Percentiles rank a stretch among this genome's conserved stretches.
Evolutionary conservation across 2,888 invertebrate genomes (phyloP).

Genomic region (Drosophila mimica): DNA sequence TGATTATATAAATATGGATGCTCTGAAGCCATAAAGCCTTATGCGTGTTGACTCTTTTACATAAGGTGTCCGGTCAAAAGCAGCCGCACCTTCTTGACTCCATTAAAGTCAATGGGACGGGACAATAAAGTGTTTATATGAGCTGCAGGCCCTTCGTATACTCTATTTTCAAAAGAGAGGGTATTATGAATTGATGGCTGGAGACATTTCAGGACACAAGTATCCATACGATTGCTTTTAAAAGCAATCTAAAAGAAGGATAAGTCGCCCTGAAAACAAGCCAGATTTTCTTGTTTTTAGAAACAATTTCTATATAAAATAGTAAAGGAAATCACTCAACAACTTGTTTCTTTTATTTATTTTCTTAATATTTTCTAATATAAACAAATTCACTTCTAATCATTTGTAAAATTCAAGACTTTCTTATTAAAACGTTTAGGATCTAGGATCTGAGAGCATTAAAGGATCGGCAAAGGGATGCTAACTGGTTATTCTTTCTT

Average conservation of each 20-base stretch:
- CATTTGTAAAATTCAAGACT: no score
- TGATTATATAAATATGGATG: conserved; percentile 37
- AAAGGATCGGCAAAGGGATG: background rate
- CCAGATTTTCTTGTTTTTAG: no score
- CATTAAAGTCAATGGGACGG: conserved; percentile 66
- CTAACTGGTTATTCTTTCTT: conserved; percentile 20
- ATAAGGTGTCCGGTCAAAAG: conserved; percentile 22
- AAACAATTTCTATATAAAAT: no score
- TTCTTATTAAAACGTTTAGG: background rate
- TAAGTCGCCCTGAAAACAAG: background rate
- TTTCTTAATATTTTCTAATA: no score
- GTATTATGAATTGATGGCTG: background rate
- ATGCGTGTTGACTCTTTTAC: conserved; percentile 2
- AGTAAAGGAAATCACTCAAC: no score
- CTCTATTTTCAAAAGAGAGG: background rate
- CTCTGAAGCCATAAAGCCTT: background rate
- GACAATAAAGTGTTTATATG: conserved; percentile 7
- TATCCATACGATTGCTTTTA: background rate
- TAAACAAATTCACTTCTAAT: no score
- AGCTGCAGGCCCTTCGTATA: background rate
- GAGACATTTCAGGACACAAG: background rate
- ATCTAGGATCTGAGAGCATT: background rate
- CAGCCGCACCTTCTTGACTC: conserved; percentile 73
- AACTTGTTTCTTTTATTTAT: no score
- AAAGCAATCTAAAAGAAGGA: background rate